Evolutionary conservation across 2,113 vertebrate genomes (phyloP), one percentile per base, ranked within the genome.

Genomic region (Erinaceus europaeus): DNA sequence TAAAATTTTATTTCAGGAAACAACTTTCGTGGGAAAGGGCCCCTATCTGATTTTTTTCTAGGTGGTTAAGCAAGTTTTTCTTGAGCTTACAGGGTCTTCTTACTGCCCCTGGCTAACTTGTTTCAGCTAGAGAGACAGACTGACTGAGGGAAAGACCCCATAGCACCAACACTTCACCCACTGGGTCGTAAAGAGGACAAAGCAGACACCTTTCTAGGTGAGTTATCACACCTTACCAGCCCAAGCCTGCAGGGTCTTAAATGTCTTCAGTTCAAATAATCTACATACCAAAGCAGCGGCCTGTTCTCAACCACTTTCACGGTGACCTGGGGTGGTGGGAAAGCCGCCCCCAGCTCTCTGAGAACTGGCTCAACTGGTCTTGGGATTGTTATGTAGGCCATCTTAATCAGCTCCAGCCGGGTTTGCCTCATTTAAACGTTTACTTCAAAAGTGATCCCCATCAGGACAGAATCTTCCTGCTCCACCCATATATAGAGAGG

Each of bases 351-450:
- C 59, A 69, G 68, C 69, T 36, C 84, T 61, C 44, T 57, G 86
- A 87, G 61, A 89, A 65, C 92, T 86, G 81, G 84, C 89, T 83
- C 36, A 36, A 3, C 79, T 61, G 75, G 78, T 89, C 88, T 91
- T 67, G 20, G 1, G 1, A 34, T 69, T 50, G 48, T 61, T 84
- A 8, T 7, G 13, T 11, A 5, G 52, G 52, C 71, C 71, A 69
- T 72, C 42, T 81, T 32, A 48, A n/a, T 14, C 72, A 46, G 69
- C 55, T 27, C 55, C 25, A 13, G 20, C 50, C 50, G 50, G 52
- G 64, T 68, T 40, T 29, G 25, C 32, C 55, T 78, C 38, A 46
- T 3, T 36, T 23, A 3, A n/a, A 38, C 2, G 1, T 71, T 67
- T 38, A 23, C 38, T 38, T 88, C 61, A 57, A 85, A 32, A 71